Conservation (phyloP, 2,888 invertebrate genomes). For the Toxonevra muliebris region DNA sequence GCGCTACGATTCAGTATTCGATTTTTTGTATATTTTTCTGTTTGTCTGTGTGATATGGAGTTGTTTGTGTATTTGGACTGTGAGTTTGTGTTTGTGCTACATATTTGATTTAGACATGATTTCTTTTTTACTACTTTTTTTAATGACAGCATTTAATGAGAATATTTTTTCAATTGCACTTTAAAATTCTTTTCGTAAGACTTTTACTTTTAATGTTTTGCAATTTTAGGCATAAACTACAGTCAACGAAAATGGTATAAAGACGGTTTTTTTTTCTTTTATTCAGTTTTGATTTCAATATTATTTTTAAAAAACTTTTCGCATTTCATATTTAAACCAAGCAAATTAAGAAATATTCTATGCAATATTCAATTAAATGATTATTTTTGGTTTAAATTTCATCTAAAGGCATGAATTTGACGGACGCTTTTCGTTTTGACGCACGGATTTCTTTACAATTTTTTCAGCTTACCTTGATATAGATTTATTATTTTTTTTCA, state of each 20-base stretch:
- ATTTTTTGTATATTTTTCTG: not conserved
- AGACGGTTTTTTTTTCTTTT: slow-evolving; percentile 53
- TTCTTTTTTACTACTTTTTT: not conserved
- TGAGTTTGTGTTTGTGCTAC: slow-evolving; percentile 8
- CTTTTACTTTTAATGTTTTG: slow-evolving; percentile 17
- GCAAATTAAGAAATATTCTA: slow-evolving; percentile 16
- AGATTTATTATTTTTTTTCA: not conserved
- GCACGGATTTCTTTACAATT: slow-evolving; percentile 49
- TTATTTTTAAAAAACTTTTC: slow-evolving; percentile 9
- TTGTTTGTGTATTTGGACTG: slow-evolving; percentile 8
- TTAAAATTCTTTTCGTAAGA: not conserved
- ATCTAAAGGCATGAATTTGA: slow-evolving; percentile 63
- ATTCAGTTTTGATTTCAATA: slow-evolving; percentile 28
- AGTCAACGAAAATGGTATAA: slow-evolving; percentile 64
- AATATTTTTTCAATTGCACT: not conserved
- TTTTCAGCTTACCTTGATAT: slow-evolving; percentile 29
- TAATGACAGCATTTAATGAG: slow-evolving; percentile 14
- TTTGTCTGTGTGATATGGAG: not conserved
- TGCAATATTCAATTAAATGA: slow-evolving; percentile 10
- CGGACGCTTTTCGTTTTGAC: slow-evolving; percentile 64
- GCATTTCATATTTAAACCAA: slow-evolving; percentile 44
- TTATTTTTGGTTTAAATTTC: slow-evolving; percentile 55
- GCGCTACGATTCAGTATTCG: not conserved
- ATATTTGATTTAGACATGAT: not conserved
- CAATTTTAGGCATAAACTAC: slow-evolving; percentile 60